Evolutionary conservation across 2,113 vertebrate species (phyloP), one percentile per base, ranked within the genome.

Genomic region (Syrmaticus mikado): DNA sequence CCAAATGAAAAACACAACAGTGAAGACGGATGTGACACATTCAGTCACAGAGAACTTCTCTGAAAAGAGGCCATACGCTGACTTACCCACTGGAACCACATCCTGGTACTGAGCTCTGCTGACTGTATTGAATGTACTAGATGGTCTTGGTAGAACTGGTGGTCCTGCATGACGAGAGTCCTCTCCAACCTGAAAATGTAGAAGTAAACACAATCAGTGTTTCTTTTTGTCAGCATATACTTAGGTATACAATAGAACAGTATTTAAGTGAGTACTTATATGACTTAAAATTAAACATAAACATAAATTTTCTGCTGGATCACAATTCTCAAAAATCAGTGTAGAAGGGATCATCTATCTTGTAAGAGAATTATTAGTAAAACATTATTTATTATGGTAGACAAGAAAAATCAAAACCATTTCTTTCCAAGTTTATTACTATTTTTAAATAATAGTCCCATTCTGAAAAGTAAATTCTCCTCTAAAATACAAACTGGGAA

Each of bases 51-150:
- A 38, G 48, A 41, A 36, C 50, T 70, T 40, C 34, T 68, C 68
- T 6, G 11, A 60, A 40, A 72, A 83, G 41, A 61, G 58, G 16
- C 17, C 4, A 1, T 17, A 20, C 7, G 73, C 32, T 41, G 30
- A 98, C 99, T 11, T 98, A 99, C 99, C 99, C 93, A 99, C 99
- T 86, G 99, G 99, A 73, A 99, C 99, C 97, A 98, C 96, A 24
- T 99, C 99, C 82, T 99, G 99, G 97, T 99, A 99, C 96, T 99
- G 99, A 87, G 98, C 98, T 81, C 99, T 98, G 92, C 98, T 99
- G 96, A 99, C 99, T 38, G 99, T 98, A 55, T 98, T 99, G 93
- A 99, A 99, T 3, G 99, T 99, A 94, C 98, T 99, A 32, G 99
- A 99, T 0, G 99, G 98, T 48, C 99, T 97, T 46, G 99, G 98